phyloP scores from a whole-genome alignment of 2,113 vertebrate species.

The Uropsilus gracilis region DNA sequence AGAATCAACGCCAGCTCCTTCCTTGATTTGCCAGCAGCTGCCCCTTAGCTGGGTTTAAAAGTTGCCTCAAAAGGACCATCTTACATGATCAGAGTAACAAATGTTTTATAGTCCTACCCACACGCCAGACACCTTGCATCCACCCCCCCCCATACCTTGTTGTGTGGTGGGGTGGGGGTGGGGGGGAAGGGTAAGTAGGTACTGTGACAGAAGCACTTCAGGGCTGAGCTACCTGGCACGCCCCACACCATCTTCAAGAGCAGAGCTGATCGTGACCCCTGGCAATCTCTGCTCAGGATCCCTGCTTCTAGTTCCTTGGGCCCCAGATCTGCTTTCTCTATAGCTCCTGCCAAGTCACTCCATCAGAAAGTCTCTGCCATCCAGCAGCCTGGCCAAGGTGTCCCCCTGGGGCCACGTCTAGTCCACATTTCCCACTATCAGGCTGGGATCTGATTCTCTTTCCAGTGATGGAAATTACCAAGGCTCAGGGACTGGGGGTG shows the following conservation, averaged over 20 bases:
- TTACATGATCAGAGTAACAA: neutral
- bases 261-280: neutral
- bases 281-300: neutral
- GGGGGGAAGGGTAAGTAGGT: neutral
- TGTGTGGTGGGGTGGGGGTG: neutral
- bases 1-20: neutral
- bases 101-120: neutral
- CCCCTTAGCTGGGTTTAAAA: neutral
- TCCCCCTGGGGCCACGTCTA: neutral
- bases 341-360: neutral
- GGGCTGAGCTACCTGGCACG: neutral
- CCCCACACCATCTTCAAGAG: neutral
- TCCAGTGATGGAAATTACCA: conserved; percentile 63
- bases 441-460: conserved; percentile 32
- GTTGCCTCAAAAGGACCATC: neutral
- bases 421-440: neutral
- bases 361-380: neutral
- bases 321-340: neutral
- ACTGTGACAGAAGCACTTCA: neutral
- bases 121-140: neutral
- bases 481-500: neutral
- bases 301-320: neutral
- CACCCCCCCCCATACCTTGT: neutral
- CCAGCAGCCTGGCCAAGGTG: neutral
- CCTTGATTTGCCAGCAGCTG: neutral